Evolutionary conservation across 2,113 vertebrate genomes (phyloP), one percentile per base, ranked within the genome.

Genomic region (Xenus cinereus): DNA sequence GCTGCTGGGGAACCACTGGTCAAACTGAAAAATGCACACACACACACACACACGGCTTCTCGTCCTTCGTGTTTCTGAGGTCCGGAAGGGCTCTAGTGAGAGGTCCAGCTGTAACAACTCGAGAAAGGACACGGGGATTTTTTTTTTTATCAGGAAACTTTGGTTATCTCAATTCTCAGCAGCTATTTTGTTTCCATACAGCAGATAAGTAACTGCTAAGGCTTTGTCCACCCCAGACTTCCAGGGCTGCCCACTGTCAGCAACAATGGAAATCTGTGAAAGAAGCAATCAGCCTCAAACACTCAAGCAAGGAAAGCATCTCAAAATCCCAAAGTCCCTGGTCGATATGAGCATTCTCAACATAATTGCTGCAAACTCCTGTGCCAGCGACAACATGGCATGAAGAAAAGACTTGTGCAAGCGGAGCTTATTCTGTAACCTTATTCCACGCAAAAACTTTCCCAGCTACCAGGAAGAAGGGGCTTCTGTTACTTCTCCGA

Each of bases 401-500:
- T 20, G 66, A 84, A 78, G 50, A 50, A 53, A 64, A 87, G 63
- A 68, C 59, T 83, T 46, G 68, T 72, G 73, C 76, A 85, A 95
- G 88, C 85, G 84, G 72, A 89, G 69, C 35, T 75, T 39, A 93
- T 53, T 14, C 76, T 93, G 62, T 46, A 76, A 93, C 71, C 76
- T 92, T 73, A 82, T 28, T 63, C 88, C 89, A 95, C 74, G 37
- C 43, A 84, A 84, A 84, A 96, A 94, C 74, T 84, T 84, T 96
- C 81, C 68, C 22, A 2, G 93, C 73, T 90, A 86, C 64, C 13
- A 74, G 76, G 86, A 90, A 92, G 73, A 76, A 85, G 84, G 64
- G 76, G 60, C 64, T 96, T 92, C 83, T 80, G 23, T 79, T 84
- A 76, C 60, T 64, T 50, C 77, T 86, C 56, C 1, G 2, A 92